phyloP scores from a whole-genome alignment of 2,113 vertebrate genomes.

The Datnioides undecimradiatus region DNA sequence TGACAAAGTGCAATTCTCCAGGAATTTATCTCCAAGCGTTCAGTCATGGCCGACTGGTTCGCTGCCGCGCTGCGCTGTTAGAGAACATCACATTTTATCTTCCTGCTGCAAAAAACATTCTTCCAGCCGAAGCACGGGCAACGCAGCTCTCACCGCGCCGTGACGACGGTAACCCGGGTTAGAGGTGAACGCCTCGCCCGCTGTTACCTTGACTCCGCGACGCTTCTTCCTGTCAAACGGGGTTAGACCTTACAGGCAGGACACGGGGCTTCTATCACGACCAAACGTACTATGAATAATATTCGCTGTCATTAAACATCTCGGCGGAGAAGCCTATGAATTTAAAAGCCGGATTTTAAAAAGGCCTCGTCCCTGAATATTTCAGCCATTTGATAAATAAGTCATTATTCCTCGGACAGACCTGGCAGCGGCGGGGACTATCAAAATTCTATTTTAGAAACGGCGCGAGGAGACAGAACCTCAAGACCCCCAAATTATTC shows the following conservation, averaged over 20 bases:
- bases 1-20: conserved; percentile 51
- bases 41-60: conserved; percentile 60
- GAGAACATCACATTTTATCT: conserved; percentile 55
- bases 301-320: conserved; percentile 71
- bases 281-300: conserved; percentile 59
- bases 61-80: conserved; percentile 44
- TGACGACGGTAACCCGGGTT: no score
- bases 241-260: conserved; percentile 44
- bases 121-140: conserved; percentile 33
- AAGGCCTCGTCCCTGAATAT: conserved; percentile 72
- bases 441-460: conserved; percentile 70
- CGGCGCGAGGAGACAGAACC: conserved; percentile 33
- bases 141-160: no score
- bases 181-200: conserved; percentile 53
- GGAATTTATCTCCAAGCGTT: conserved; percentile 71
- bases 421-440: conserved; percentile 41
- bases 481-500: conserved; percentile 65
- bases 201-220: neutral
- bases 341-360: conserved; percentile 62
- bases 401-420: conserved; percentile 69
- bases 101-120: conserved; percentile 48
- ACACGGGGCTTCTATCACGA: conserved; percentile 16
- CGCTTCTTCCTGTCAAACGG: conserved; percentile 38
- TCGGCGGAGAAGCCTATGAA: conserved; percentile 59
- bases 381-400: conserved; percentile 78